Conservation (phyloP, 2,888 invertebrate species). For the Syritta pipiens region DNA sequence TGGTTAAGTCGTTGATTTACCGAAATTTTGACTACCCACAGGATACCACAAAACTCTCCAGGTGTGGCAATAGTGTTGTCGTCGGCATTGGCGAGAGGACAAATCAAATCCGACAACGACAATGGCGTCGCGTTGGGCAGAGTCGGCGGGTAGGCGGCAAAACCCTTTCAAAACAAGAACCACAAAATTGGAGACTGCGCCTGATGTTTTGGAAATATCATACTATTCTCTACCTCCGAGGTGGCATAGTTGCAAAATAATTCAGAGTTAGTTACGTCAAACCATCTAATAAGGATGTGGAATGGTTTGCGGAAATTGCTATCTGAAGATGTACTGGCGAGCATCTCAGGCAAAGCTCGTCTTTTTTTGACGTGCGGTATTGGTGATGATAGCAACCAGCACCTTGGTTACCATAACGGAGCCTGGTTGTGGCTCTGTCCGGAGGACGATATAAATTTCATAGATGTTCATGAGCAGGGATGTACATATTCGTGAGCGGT, state of each 20-base stretch:
- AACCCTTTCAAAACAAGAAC: slow-evolving; percentile 55
- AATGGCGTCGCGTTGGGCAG: no score
- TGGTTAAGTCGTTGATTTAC: slow-evolving; percentile 48
- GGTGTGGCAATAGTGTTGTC: no score
- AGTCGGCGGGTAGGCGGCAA: no score
- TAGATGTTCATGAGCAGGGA: slow-evolving; percentile 12
- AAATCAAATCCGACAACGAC: not conserved
- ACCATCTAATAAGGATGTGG: slow-evolving; percentile 64
- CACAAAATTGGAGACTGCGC: slow-evolving; percentile 35
- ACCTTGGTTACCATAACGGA: slow-evolving; percentile 57
- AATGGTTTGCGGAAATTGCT: slow-evolving; percentile 57
- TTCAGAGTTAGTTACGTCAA: slow-evolving; percentile 64
- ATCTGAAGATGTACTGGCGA: slow-evolving; percentile 12
- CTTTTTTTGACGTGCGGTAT: slow-evolving; percentile 50
- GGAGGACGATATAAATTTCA: slow-evolving; percentile 53
- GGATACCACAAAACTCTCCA: slow-evolving; percentile 55
- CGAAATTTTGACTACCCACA: slow-evolving; percentile 45
- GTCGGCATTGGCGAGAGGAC: no score
- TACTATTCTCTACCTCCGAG: slow-evolving; percentile 6
- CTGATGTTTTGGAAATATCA: slow-evolving; percentile 56
- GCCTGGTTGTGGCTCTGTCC: slow-evolving; percentile 42
- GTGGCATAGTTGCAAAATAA: slow-evolving; percentile 33
- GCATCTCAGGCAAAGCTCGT: no score
- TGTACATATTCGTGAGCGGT: no score
- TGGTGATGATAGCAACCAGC: slow-evolving; percentile 62